Evolutionary conservation across 2,113 vertebrate genomes (phyloP).

Genomic region (Phainopepla nitens): DNA sequence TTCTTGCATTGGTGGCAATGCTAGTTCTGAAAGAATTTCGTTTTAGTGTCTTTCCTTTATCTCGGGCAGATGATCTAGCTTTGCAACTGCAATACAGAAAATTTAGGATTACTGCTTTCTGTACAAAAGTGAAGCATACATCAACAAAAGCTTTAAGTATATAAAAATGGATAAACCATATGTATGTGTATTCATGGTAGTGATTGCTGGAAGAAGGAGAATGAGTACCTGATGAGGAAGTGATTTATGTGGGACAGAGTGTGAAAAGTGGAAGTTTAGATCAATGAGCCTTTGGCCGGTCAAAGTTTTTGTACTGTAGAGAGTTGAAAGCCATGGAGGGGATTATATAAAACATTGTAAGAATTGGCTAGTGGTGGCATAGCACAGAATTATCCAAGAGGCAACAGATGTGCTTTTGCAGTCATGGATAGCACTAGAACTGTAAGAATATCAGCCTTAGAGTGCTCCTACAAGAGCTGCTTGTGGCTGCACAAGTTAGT

Average conservation of each 20-base stretch:
- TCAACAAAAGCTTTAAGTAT: background rate
- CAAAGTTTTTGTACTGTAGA: background rate
- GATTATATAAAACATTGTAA: background rate
- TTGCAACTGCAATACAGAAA: background rate
- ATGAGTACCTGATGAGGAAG: background rate
- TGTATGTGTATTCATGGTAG: background rate
- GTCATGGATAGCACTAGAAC: background rate
- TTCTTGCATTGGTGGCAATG: background rate
- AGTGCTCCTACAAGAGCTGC: background rate
- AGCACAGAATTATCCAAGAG: background rate
- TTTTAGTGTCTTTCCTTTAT: background rate
- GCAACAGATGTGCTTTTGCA: background rate
- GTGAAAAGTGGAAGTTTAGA: fast-evolving
- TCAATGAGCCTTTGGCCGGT: background rate
- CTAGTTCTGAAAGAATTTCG: background rate
- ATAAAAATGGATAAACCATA: background rate
- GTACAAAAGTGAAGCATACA: background rate
- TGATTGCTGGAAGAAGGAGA: background rate
- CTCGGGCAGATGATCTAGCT: background rate
- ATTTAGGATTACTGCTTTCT: background rate
- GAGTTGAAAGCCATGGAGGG: background rate
- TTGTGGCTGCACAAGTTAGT: background rate
- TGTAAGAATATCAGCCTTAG: background rate
- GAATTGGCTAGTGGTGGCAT: background rate
- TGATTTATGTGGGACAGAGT: background rate